A percentile compares a stretch with the other conserved stretches of the same genome.
Evolutionary conservation across 2,113 vertebrate species (phyloP).

Genomic region (rabbit (Oryctolagus cuniculus)): DNA sequence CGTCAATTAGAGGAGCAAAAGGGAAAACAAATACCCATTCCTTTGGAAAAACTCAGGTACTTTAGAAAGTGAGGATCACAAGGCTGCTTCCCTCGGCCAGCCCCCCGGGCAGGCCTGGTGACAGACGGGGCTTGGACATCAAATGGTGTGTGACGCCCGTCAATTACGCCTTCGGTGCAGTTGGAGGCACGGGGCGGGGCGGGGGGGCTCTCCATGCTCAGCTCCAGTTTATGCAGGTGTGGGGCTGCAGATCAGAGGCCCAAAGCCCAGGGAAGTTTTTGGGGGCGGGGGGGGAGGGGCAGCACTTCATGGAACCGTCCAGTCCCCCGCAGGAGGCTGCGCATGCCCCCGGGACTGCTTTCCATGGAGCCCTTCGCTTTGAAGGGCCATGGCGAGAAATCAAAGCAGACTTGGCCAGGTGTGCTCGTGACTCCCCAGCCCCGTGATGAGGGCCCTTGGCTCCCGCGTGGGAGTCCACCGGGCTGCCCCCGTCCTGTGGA

Average conservation of each 20-base stretch:
- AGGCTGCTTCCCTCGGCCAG: not conserved
- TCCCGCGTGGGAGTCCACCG: constrained; percentile 17
- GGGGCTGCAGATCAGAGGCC: constrained; percentile 66
- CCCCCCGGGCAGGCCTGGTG: constrained; percentile 13
- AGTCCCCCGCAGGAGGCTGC: not conserved
- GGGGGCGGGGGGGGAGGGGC: not conserved
- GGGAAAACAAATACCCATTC: constrained; percentile 75
- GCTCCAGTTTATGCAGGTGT: constrained; percentile 55
- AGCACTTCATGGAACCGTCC: constrained; percentile 39
- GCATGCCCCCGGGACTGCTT: not conserved
- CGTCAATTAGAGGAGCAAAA: constrained; percentile 80
- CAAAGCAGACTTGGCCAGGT: not conserved
- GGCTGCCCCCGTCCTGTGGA: not conserved
- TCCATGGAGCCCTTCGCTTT: not conserved
- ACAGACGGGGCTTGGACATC: constrained; percentile 57
- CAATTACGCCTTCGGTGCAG: constrained; percentile 20
- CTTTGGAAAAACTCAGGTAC: constrained; percentile 39
- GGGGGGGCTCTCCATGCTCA: not conserved
- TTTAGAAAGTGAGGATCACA: constrained; percentile 35
- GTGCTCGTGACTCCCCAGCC: not conserved
- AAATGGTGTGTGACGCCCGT: constrained; percentile 19
- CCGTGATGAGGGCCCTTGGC: constrained; percentile 62
- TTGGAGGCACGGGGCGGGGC: not conserved
- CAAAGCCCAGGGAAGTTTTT: not conserved
- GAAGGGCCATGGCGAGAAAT: constrained; percentile 34